Base-by-base conservation (phyloP, 2,888 invertebrate species). In the Lochmaea capreae region DNA sequence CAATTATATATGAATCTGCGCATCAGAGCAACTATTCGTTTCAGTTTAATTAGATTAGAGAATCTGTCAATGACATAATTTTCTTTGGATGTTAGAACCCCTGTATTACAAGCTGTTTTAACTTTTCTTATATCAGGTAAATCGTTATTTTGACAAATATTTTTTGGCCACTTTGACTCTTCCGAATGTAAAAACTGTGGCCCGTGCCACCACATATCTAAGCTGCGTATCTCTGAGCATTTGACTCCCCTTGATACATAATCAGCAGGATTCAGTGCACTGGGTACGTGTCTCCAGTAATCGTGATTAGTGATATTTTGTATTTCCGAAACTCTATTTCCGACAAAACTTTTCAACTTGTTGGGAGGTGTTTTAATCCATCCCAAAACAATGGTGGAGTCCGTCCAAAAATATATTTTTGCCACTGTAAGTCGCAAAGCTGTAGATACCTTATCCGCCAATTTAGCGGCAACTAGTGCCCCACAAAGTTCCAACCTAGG, bases 141-240 rank as follows among this genome's bases (percentile, higher is more conserved):
- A 49, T 49, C 46, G 46, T 14, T 49, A 49, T 4, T 49, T 49
- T 49, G 46, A 49, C 46, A 46, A 46, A 46, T 46, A 46, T 46
- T 46, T 46, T 11, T 46, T 46, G 46, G 46, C 46, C 46, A 46
- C 12, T 46, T 46, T 46, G 46, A 9, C 46, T 46, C 46, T 1
- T 46, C 46, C 3, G 46, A 46, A 14, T 46, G 11, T 46, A 46
- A 46, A 3, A 46, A 46, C 12, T 46, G 11, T 6, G 73, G 76
- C 9, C 77, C 73, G 42, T 71, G 67, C 61, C 68, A 77, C 76
- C 76, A 78, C n/a, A 78, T 22, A 12, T 66, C 18, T n/a, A 12
- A 33, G 8, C 68, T 39, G 42, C 22, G 46, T 54, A 67, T 46
- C 11, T 46, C 46, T 46, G 33, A 11, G 26, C 59, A 54, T 10